These are phyloP conservation scores for Alouatta palliata DNA, from an alignment of 2,113 vertebrate species.

Conservation along the genomic window DNA sequence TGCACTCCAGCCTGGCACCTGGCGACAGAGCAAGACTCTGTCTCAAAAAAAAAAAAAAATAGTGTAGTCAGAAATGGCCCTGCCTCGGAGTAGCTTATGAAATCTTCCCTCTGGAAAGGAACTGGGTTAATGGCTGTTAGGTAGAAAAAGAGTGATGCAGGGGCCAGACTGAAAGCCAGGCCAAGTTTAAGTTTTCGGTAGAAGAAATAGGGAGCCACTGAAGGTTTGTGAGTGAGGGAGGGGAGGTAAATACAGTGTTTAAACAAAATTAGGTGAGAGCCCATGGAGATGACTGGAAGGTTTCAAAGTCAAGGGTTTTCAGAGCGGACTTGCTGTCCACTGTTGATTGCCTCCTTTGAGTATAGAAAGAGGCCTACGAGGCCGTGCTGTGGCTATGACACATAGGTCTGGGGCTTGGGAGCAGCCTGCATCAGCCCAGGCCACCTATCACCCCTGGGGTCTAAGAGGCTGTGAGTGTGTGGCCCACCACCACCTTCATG, in stretches of 20 bases:
- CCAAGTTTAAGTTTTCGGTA: neutral
- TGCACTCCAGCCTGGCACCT: too few species aligned
- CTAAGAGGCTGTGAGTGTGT: neutral
- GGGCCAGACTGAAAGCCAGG: neutral
- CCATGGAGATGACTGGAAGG: neutral
- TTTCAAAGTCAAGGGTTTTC: neutral
- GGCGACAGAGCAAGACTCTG: too few species aligned
- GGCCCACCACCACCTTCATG: neutral
- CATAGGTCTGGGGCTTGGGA: neutral
- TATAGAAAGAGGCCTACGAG: neutral
- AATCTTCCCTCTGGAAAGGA: neutral
- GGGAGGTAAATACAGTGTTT: neutral
- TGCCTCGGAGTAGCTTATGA: neutral
- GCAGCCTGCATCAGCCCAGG: neutral
- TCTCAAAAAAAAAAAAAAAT: neutral
- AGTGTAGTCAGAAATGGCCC: neutral
- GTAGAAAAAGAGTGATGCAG: neutral
- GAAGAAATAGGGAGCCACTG: neutral
- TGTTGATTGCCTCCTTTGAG: neutral
- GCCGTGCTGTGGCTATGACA: neutral
- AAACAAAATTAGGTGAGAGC: neutral
- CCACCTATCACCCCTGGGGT: accelerated
- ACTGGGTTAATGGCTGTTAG: neutral
- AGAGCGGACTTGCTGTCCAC: neutral
- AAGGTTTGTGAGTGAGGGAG: neutral